Conservation (phyloP, 1,140 invertebrate species). For the Teleopsis dalmanni region DNA sequence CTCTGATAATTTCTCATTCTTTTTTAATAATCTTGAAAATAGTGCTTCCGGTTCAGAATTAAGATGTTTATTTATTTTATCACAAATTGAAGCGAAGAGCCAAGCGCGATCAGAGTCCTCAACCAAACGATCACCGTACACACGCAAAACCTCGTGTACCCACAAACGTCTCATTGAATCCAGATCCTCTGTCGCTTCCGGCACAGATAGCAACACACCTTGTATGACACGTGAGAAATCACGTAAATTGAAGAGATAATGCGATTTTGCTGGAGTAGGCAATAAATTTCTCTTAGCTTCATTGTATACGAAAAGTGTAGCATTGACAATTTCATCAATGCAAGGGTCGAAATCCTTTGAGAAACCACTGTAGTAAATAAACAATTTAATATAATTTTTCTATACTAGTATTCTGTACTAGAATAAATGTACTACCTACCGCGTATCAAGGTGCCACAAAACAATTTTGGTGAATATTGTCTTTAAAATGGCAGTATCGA, state of each 20-base stretch:
- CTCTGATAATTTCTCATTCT: slow-evolving; percentile 26
- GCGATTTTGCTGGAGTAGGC: slow-evolving; percentile 85
- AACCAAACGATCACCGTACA: slow-evolving; percentile 88
- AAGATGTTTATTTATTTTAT: slow-evolving; percentile 51
- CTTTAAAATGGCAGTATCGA: slow-evolving; percentile 73
- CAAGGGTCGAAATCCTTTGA: slow-evolving; percentile 91
- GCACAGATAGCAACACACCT: slow-evolving; percentile 85
- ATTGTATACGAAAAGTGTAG: slow-evolving; percentile 83
- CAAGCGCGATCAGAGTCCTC: slow-evolving; percentile 75
- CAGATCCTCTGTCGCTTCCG: slow-evolving; percentile 84
- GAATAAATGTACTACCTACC: slow-evolving; percentile 45
- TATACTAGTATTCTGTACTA: background rate
- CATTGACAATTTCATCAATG: slow-evolving; percentile 79
- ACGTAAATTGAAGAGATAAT: slow-evolving; percentile 90
- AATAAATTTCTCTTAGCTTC: slow-evolving; percentile 71
- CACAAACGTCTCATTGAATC: slow-evolving; percentile 83
- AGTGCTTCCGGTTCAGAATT: slow-evolving; percentile 24
- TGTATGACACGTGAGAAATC: slow-evolving; percentile 91
- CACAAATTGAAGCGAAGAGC: slow-evolving; percentile 63
- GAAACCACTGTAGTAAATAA: slow-evolving; percentile 64
- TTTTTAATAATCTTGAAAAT: slow-evolving; percentile 42
- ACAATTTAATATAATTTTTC: background rate
- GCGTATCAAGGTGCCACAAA: slow-evolving; percentile 88
- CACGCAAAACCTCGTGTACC: slow-evolving; percentile 89
- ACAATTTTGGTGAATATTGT: slow-evolving; percentile 87